Base-by-base conservation (phyloP, 2,888 invertebrate species). In the Leptopilina syphax region DNA sequence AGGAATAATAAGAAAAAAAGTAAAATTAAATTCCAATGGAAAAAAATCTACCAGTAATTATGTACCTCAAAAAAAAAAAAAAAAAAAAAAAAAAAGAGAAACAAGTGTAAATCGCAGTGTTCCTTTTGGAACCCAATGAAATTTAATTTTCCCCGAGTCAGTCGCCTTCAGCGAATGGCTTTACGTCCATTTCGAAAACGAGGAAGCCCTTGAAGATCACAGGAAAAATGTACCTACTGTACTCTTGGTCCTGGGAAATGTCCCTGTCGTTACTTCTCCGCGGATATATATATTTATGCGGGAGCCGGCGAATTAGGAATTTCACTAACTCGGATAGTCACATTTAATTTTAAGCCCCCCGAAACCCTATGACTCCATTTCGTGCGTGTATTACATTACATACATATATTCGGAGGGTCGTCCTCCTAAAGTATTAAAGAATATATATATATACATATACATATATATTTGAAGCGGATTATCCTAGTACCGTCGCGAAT, bases 291-390 rank as follows among this genome's bases (percentile, higher is more conserved):
- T 50, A 44, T 50, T 10, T 50, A 87, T 84, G 84, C 34, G 34
- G 34, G 85, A 85, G 84, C 84, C 80, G 85, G 84, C 91, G 91
- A 92, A 92, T 92, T 91, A 89, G 91, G 89, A 92, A 92, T 91
- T 92, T 91, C 89, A 90, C 91, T 89, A 91, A 91, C 91, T 92
- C 90, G 90, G 89, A 88, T 91, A 91, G 90, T 90, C 90, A 90
- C 87, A 90, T 91, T 91, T 91, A 91, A 92, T 91, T 92, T 91
- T 92, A 92, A 92, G 91, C 91, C 90, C 34, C 34, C 34, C 86
- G 92, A 92, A 92, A 90, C 92, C 92, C 81, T 91, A 92, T 89
- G 88, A 89, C 89, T 90, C 89, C 89, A 90, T 90, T 91, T 90
- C 89, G 89, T 90, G 89, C 89, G 88, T 90, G 90, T 90, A 91